Evolutionary conservation across 2,888 invertebrate genomes (phyloP), one percentile per base, ranked within the genome.

Genomic region (Deilephila elpenor): DNA sequence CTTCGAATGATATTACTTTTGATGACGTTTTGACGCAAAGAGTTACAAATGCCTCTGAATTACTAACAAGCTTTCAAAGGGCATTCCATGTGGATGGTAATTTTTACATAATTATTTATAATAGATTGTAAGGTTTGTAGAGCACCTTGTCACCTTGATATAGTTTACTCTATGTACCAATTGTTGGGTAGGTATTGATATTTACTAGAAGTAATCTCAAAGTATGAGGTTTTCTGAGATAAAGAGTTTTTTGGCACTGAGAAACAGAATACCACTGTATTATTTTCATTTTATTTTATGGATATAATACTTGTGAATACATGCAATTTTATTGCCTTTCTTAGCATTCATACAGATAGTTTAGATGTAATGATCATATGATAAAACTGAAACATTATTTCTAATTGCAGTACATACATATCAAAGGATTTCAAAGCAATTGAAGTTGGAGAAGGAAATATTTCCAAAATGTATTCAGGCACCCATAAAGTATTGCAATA

Each of bases 401-500:
- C 71, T 76, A 74, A 53, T 90, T 91, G 59, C 81, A 93, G 93
- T 92, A 71, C 84, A 87, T 72, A 88, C 78, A 79, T 85, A 84
- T 61, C 83, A 85, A 62, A 86, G 90, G 77, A 74, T 89, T 74
- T 93, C 91, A 71, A 91, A 93, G 74, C 87, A 90, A 75, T 79
- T 91, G 70, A 91, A 88, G 83, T 77, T 88, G 70, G 94, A 94
- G 84, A 93, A 89, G 78, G 85, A 91, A 77, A 5, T 93, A n/a
- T 94, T 94, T 76, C 93, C 94, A 74, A 81, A 89, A 80, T 92
- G 92, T 77, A 93, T 94, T 77, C 93, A 94, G 86, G 94, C 92
- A 75, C 89, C 89, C 67, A 73, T 78, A 32, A 93, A 90, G 78
- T 94, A 94, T 83, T 86, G 74, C 75, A 94, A 94, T 78, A 93